Conservation (phyloP, 2,797 vertebrate genomes). For the Bucorvus abyssinicus region DNA sequence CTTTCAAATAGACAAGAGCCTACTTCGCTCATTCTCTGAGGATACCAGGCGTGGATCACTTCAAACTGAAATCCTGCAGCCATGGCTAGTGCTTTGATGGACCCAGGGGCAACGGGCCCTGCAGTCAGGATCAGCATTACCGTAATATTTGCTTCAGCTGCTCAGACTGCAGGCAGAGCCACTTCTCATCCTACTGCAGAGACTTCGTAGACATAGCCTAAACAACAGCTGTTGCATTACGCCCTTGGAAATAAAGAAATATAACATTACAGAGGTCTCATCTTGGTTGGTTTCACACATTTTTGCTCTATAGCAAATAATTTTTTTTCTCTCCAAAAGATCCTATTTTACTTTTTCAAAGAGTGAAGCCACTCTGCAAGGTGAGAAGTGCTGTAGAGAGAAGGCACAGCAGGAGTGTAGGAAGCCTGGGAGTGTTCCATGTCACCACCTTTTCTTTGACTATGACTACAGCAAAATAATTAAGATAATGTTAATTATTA, state of each 20-base stretch:
- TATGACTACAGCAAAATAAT: constrained; percentile 2
- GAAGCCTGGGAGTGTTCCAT: neutral
- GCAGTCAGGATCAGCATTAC: neutral
- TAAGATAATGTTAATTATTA: constrained; percentile 37
- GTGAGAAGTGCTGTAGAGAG: neutral
- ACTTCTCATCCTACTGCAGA: neutral
- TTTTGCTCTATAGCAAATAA: neutral
- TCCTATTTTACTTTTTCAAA: neutral
- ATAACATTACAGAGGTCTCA: neutral
- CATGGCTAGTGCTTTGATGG: neutral
- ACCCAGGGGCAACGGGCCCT: neutral
- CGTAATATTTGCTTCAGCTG: neutral
- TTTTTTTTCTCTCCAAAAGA: constrained; percentile 6
- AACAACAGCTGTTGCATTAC: neutral
- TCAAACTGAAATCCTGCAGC: neutral
- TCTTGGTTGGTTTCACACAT: neutral
- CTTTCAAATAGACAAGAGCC: neutral
- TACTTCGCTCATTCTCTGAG: neutral
- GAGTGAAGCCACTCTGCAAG: neutral
- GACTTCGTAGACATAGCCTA: neutral
- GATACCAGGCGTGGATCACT: neutral
- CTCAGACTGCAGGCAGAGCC: neutral
- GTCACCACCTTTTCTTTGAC: neutral
- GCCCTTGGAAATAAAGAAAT: neutral
- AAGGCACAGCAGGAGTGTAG: neutral